Evolutionary conservation across 1,140 invertebrate genomes (phyloP).

Genomic region (Rhynchophorus ferrugineus): DNA sequence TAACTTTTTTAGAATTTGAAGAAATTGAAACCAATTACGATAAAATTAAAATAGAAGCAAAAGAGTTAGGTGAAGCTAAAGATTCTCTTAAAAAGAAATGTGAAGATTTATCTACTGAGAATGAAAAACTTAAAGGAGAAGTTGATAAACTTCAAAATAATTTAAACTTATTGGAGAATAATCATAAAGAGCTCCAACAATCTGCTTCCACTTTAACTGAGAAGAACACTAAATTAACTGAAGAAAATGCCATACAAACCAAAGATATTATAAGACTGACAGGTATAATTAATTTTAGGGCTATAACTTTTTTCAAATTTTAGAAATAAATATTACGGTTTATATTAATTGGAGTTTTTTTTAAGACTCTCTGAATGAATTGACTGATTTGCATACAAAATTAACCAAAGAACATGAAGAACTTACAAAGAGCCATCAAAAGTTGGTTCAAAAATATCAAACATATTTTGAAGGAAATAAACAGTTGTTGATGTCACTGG

Average conservation of each 20-base stretch:
- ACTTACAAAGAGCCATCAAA: slow-evolving; percentile 2
- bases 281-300: neutral
- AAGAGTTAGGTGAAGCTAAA: neutral
- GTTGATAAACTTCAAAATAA: neutral
- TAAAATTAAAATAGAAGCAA: slow-evolving; percentile 1
- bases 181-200: neutral
- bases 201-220: neutral
- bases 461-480: neutral
- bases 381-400: slow-evolving; percentile 6
- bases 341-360: no score
- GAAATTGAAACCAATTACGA: neutral
- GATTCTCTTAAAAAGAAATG: neutral
- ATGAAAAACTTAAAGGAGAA: neutral
- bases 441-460: slow-evolving; percentile 10
- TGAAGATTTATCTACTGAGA: neutral
- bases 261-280: slow-evolving; percentile 2
- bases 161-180: neutral
- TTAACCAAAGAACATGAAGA: slow-evolving; percentile 8
- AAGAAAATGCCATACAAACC: neutral
- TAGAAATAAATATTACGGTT: neutral
- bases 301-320: no score
- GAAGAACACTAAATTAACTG: neutral
- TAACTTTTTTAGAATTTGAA: neutral
- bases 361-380: neutral
- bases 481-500: neutral